Base-by-base conservation (phyloP, 2,113 vertebrate genomes). In the Dolichallabes microphthalmus region DNA sequence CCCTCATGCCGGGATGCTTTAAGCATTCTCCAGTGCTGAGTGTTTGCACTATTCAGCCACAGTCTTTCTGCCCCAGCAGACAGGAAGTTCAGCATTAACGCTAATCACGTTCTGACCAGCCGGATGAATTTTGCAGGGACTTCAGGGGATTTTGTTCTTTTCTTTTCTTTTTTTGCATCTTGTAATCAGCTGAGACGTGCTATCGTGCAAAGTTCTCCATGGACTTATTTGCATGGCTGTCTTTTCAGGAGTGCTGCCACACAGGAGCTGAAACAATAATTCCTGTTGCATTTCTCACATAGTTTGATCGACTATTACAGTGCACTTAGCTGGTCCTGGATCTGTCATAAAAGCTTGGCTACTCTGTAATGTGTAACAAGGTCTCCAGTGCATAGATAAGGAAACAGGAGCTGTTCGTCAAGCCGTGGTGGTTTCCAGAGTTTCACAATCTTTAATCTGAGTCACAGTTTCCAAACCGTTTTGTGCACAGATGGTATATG, bases 401-500 rank as follows among this genome's bases (percentile, higher is more conserved):
- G 78, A 88, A 84, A 84, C 66, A 73, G 79, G 64, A 82, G 61
- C 86, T 89, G 86, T 87, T 77, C 77, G 58, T 57, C 63, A 14
- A 58, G n/a, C 63, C 68, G 25, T 73, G 85, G 88, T 84, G 80
- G 68, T 87, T 89, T 85, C 79, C 88, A 73, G 58, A 50, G 57
- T 87, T 89, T 87, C 88, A 80, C 83, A 85, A 88, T 86, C 69
- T 39, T 7, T 39, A 35, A 82, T 52, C 60, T 82, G 85, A 79
- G 82, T 87, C 88, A 86, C 30, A 35, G n/a, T 83, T 75, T 84
- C 71, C 63, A 30, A 50, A 39, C 32, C 13, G 12, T 80, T 45
- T 58, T 55, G 13, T 63, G 30, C 55, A 50, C 64, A 71, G 77
- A 80, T 73, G 78, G 27, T 58, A 30, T 61, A 32, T 78, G 83